phyloP scores from a whole-genome alignment of 2,113 vertebrate genomes.

The Poecilia latipinna region DNA sequence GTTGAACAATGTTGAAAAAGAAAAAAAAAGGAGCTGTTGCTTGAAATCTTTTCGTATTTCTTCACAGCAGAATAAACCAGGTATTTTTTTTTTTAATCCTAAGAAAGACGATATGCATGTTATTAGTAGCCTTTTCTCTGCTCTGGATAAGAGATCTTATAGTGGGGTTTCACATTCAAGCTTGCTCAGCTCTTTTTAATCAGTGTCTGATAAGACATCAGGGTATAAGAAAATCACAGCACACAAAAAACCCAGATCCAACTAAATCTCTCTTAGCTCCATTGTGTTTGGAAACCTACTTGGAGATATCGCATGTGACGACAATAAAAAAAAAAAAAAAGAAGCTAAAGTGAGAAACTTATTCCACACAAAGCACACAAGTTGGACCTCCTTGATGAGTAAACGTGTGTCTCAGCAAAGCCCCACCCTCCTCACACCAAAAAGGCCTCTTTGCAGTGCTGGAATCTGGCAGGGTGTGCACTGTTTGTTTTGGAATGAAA shows the following conservation, averaged over 20 bases:
- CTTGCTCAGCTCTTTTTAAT: neutral
- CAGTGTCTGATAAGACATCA: too few species aligned
- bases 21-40: neutral
- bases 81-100: neutral
- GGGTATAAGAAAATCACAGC: neutral
- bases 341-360: constrained; percentile 30
- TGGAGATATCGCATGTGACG: constrained; percentile 11
- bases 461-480: constrained; percentile 71
- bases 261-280: neutral
- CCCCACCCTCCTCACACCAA: constrained; percentile 54
- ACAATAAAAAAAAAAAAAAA: constrained; percentile 15
- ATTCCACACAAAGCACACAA: constrained; percentile 14
- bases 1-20: neutral
- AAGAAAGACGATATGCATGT: neutral
- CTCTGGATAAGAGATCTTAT: neutral
- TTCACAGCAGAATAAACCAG: neutral
- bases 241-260: neutral
- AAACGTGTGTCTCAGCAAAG: constrained; percentile 43
- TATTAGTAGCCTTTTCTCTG: neutral
- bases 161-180: neutral
- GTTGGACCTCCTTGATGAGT: constrained; percentile 44
- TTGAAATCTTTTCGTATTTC: neutral
- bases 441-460: constrained; percentile 58
- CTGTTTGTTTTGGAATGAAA: constrained; percentile 81
- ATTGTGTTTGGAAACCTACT: constrained; percentile 14